Evolutionary conservation across 2,797 vertebrate species (phyloP), one percentile per base, ranked within the genome.

Genomic region (Galaxias olidus): DNA sequence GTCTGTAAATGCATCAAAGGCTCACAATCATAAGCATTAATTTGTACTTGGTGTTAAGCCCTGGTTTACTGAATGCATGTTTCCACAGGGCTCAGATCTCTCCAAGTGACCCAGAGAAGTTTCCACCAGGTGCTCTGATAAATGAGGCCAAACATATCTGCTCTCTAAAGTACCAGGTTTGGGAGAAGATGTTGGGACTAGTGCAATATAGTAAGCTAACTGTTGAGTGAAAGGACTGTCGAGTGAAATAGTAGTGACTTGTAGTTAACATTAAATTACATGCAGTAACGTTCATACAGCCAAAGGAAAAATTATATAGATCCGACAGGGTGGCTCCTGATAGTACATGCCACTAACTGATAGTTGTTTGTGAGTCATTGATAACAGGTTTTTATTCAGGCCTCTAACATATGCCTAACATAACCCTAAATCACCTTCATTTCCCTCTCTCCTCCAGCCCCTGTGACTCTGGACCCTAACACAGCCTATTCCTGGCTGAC

Each of bases 401-500:
- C 30, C 30, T 30, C 30, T 30, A 30, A 30, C 30, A 6, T 30
- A 30, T 30, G 3, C 30, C 30, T 30, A 30, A 30, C 30, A 30
- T 30, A 6, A 30, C 30, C 6, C 30, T 30, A 30, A 30, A 30
- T 6, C n/a, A n/a, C n/a, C n/a, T n/a, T n/a, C n/a, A n/a, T 13
- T 43, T 20, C 14, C 52, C 14, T 18, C 10, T 63, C 48, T 43
- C 43, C 47, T 59, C 62, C 56, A 93, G 92, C 90, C 8, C 91
- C 92, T 2, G 92, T 93, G 69, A 90, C 84, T 14, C 67, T 94
- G 76, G 91, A 94, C 52, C 90, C 91, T 41, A 93, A 92, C 87
- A 93, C 92, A 0, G 90, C 91, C 8, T 92, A 93, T 75, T 78
- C 89, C 52, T 92, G 89, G 84, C 51, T 94, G 79, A 84, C 86